Evolutionary conservation across 35 echinoderm and acorn worm genomes (phyloP), one percentile per base, ranked within the genome.

Genomic region (Chiridota heheva): DNA sequence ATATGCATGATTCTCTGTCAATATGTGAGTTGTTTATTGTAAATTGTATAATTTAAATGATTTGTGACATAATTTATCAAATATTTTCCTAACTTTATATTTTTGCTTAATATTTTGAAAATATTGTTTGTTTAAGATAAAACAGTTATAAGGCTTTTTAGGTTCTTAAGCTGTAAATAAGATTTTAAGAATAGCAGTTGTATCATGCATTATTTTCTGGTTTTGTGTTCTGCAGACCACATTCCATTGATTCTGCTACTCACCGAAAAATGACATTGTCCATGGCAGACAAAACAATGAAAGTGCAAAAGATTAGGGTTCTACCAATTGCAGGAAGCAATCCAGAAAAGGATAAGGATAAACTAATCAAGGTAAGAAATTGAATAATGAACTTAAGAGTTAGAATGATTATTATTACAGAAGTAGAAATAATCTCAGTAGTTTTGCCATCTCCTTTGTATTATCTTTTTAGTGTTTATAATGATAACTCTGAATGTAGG

Each of bases 191-290:
- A 22, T 51, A 51, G 22, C 47, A 10, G 47, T 10, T 10, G 22
- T 22, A 51, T 12, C 10, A 12, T 51, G 10, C 8, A 51, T 51
- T 22, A 51, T 51, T 51, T 51, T 51, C 47, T 51, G 22, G n/a
- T n/a, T n/a, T n/a, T n/a, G n/a, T n/a, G n/a, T 80, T 6, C 46
- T 76, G 12, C 60, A 98, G 95, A 73, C 95, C 95, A 58, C 95
- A 98, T 81, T 98, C 95, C 43, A 98, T 86, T 72, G 89, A 98
- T 85, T 91, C 89, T 91, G 95, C 95, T 43, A 98, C 95, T 40
- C 95, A 98, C 60, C 83, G 95, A 58, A 98, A 98, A 69, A 98
- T 98, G 95, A 98, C 95, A 46, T 73, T 92, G 27, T 98, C 95
- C 20, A 78, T 98, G 64, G 95, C 95, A 41, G 95, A 98, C 56